Conservation (phyloP, 2,113 vertebrate species). For the Ageneiosus marmoratus region DNA sequence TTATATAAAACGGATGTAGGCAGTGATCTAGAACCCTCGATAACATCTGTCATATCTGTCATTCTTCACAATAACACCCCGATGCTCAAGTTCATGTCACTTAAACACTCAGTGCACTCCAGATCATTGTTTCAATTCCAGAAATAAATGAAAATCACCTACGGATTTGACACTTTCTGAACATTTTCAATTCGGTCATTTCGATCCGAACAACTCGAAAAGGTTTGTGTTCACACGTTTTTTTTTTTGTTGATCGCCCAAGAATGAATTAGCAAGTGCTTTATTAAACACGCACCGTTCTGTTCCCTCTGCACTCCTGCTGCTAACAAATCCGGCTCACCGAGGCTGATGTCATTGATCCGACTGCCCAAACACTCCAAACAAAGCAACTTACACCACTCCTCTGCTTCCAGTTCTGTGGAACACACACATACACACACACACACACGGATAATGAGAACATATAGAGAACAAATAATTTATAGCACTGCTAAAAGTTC, state of each 20-base stretch:
- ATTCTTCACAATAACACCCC: background rate
- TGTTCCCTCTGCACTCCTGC: slow-evolving; percentile 96
- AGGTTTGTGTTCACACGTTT: background rate
- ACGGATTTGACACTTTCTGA: no score
- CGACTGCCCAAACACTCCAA: slow-evolving; percentile 93
- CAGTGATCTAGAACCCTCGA: background rate
- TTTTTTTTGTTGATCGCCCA: background rate
- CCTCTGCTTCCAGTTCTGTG: slow-evolving; percentile 95
- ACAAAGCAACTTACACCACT: slow-evolving; percentile 97
- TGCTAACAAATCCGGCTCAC: slow-evolving; percentile 96
- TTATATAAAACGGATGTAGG: background rate
- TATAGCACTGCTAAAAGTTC: background rate
- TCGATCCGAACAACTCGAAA: background rate
- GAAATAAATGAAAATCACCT: no score
- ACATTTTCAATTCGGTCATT: background rate
- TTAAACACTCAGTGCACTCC: background rate
- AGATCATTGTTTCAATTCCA: background rate
- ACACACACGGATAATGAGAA: slow-evolving; percentile 46
- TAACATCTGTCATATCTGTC: background rate
- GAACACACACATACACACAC: slow-evolving; percentile 49
- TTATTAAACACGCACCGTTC: slow-evolving; percentile 85
- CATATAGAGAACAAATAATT: background rate
- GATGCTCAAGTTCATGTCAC: no score
- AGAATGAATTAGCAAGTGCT: slow-evolving; percentile 39
- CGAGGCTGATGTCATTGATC: slow-evolving; percentile 97